Evolutionary conservation across 53 echinoderm and acorn worm species (phyloP), one percentile per base, ranked within the genome.

Genomic region (Stichopus horrens): DNA sequence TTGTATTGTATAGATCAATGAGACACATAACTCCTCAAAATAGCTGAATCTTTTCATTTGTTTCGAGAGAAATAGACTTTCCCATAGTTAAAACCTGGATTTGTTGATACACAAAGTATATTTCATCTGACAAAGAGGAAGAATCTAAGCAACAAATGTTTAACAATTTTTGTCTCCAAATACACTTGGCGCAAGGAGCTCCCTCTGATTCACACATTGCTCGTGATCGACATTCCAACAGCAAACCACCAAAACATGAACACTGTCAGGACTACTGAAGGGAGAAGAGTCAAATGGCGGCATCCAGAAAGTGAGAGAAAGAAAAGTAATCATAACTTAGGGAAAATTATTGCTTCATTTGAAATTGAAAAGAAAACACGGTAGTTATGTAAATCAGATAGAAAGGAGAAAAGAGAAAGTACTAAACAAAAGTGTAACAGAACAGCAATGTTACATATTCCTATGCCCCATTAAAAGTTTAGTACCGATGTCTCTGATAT

Each of bases 1-100:
- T 71, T 71, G 71, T 71, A 71, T 20, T 71, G 71, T 71, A 71
- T 71, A 71, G 71, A 71, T 71, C 63, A 71, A 71, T 20, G n/a
- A 71, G 71, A 71, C 71, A 71, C 71, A 71, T 71, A 20, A 71
- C 18, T 71, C 18, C 19, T 71, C 18, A 71, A 71, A 71, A 71
- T 71, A 71, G 6, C 6, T 71, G 63, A 63, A 63, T 10, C 19
- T 71, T 71, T 13, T 71, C 7, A 71, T 71, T 18, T 71, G 71
- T 16, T 20, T 71, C 19, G 4, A 13, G 19, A 71, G 19, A 20
- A 16, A 71, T 7, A 16, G 18, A 71, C 16, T 71, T 68, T 71
- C 18, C 71, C 18, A 2, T 71, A 37, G 37, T 37, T 37, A 37
- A 37, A 37, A 37, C 37, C 37, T 37, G 37, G 37, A 37, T 37